phyloP scores from a whole-genome alignment of 2,888 invertebrate genomes.

The Eristalis intricaria region DNA sequence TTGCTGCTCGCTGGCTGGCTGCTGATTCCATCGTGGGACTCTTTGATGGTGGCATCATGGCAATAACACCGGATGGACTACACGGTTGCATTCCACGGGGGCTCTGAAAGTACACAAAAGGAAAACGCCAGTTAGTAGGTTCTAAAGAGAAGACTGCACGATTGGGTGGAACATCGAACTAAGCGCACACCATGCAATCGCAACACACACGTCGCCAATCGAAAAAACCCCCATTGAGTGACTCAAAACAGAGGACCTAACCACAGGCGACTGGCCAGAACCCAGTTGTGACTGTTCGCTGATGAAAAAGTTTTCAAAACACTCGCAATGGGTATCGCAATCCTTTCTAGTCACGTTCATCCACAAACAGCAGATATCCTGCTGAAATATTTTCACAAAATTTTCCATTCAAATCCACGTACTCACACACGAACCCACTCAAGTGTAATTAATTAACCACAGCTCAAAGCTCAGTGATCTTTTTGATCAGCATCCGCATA shows the following conservation, averaged over 20 bases:
- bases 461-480: slow-evolving; percentile 67
- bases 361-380: slow-evolving; percentile 52
- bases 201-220: background rate
- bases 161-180: background rate
- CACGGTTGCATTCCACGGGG: slow-evolving; percentile 82
- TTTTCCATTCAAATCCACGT: slow-evolving; percentile 20
- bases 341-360: slow-evolving; percentile 49
- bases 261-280: background rate
- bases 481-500: slow-evolving; percentile 65
- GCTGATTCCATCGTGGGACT: slow-evolving; percentile 82
- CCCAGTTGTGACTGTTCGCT: background rate
- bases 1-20: slow-evolving; percentile 75
- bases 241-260: background rate
- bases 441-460: slow-evolving; percentile 70
- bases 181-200: background rate
- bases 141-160: too few species aligned
- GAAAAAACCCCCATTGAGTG: background rate
- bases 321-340: slow-evolving; percentile 64
- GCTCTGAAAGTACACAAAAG: slow-evolving; percentile 76
- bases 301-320: slow-evolving; percentile 56
- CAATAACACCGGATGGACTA: slow-evolving; percentile 81
- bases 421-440: slow-evolving; percentile 35
- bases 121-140: background rate
- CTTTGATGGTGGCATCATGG: slow-evolving; percentile 81
- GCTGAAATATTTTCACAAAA: slow-evolving; percentile 58